phyloP scores from a whole-genome alignment of 2,888 invertebrate genomes.

The Cheilosia scutellata region DNA sequence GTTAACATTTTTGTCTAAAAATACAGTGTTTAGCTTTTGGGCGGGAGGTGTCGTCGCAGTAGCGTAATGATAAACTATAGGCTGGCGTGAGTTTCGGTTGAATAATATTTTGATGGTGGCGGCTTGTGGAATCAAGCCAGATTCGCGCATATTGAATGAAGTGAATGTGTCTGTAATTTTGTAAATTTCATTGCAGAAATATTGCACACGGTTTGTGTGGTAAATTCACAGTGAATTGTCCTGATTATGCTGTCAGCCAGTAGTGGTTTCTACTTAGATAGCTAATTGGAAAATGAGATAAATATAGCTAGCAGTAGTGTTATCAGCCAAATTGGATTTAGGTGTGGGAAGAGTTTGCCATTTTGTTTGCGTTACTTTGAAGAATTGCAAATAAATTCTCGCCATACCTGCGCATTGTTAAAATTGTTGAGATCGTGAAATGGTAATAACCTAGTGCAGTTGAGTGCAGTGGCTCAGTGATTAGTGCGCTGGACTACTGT shows the following conservation, averaged over 20 bases:
- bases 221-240: conserved; percentile 10
- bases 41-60: not conserved
- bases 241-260: conserved; percentile 18
- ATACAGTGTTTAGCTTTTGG: conserved; percentile 6
- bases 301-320: not conserved
- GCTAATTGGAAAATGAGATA: not conserved
- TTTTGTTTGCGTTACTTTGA: no score
- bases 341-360: not conserved
- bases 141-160: not conserved
- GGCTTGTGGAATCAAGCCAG: conserved; percentile 11
- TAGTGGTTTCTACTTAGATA: conserved; percentile 15
- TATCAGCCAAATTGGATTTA: not conserved
- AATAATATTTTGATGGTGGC: conserved; percentile 38
- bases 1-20: conserved; percentile 27
- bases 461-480: no score
- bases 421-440: no score
- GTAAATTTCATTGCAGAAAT: not conserved
- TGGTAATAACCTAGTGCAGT: no score
- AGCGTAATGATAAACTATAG: not conserved
- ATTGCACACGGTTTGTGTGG: not conserved
- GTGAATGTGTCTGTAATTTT: conserved; percentile 6
- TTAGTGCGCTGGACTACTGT: no score
- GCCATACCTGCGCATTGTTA: no score
- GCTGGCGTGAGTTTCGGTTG: conserved; percentile 13
- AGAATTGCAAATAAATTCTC: no score